phyloP scores from a whole-genome alignment of 2,888 invertebrate genomes.

The Drosophila anceps region DNA sequence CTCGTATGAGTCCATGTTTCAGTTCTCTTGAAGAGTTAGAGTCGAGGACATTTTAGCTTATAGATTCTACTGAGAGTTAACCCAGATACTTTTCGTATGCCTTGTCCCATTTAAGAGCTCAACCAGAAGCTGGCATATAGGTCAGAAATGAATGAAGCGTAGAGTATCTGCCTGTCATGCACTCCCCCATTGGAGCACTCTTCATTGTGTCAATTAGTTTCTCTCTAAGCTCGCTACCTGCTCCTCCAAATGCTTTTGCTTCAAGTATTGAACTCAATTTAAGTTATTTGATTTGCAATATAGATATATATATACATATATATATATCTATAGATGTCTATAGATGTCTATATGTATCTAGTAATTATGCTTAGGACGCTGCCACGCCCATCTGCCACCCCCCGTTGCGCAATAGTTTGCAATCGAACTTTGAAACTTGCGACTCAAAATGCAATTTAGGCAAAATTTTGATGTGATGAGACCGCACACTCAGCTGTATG shows the following conservation, averaged over 20 bases:
- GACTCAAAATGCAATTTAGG: conserved; percentile 68
- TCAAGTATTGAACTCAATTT: neutral
- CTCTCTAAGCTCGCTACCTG: neutral
- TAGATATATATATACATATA: neutral
- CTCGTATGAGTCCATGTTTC: no score
- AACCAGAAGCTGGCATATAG: no score
- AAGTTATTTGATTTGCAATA: neutral
- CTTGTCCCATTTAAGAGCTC: no score
- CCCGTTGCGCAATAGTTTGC: conserved; percentile 44
- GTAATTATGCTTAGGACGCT: neutral
- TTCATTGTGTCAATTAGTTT: neutral
- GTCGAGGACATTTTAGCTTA: no score
- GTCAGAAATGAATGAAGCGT: no score
- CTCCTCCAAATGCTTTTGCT: neutral
- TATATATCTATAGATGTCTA: neutral
- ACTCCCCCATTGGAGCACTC: neutral
- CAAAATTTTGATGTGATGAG: conserved; percentile 66
- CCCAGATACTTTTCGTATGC: no score
- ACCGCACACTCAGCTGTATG: conserved; percentile 13
- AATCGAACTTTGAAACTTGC: conserved; percentile 59
- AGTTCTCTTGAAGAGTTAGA: no score
- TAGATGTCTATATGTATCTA: neutral
- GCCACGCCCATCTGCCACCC: neutral
- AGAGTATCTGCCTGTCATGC: neutral
- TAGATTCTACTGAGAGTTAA: no score